A percentile compares a stretch with the other conserved stretches of the same genome.
phyloP scores from a whole-genome alignment of 2,797 vertebrate genomes.

The Falco cherrug region DNA sequence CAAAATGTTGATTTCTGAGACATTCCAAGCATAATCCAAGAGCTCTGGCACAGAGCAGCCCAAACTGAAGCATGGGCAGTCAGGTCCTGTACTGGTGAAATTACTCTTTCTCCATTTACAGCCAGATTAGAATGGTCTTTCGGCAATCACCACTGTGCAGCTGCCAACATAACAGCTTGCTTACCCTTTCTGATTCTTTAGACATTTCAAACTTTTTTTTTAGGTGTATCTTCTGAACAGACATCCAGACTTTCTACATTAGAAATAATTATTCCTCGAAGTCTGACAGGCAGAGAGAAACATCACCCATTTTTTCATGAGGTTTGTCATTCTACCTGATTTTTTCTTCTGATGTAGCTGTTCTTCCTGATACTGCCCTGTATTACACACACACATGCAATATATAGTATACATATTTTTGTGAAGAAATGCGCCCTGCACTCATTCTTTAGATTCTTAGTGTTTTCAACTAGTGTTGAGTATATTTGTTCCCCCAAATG shows the following conservation, averaged over 20 bases:
- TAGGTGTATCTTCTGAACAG: conserved; percentile 30
- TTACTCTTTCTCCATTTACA: background rate
- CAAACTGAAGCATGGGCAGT: background rate
- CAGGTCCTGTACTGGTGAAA: background rate
- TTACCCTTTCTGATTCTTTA: background rate
- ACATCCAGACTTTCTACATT: conserved; percentile 5
- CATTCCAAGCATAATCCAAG: background rate
- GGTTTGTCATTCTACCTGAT: conserved; percentile 40
- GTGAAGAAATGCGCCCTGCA: background rate
- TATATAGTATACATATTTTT: background rate
- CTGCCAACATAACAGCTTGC: background rate
- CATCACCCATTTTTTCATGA: background rate
- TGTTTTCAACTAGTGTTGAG: background rate
- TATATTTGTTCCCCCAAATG: background rate
- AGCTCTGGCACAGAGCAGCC: background rate
- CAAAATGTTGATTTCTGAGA: background rate
- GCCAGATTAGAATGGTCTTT: background rate
- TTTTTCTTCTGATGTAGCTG: background rate
- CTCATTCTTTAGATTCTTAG: background rate
- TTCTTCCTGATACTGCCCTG: background rate
- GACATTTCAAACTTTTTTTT: background rate
- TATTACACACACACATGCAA: background rate
- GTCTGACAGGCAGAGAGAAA: background rate
- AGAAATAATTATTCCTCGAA: conserved; percentile 64
- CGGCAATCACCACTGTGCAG: background rate